phyloP scores from a whole-genome alignment of 37 sponge, comb jelly and placozoan species.

The Halichondria panicea region DNA sequence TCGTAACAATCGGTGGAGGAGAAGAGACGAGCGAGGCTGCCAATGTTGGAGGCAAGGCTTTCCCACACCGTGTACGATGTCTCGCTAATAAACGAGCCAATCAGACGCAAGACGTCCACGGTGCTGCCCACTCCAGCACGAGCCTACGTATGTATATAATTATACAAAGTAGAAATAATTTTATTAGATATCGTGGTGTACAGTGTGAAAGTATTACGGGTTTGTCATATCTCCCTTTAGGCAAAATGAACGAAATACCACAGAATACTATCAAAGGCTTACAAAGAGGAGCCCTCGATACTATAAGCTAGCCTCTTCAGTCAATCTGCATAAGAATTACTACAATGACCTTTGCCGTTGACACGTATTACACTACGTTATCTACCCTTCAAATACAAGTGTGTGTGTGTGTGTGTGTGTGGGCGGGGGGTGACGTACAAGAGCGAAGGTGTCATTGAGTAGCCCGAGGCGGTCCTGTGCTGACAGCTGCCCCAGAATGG shows the following conservation, averaged over 20 bases:
- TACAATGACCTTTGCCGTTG: neutral
- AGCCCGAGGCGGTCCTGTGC: constrained; percentile 81
- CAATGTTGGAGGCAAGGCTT: constrained; percentile 43
- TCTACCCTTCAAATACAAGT: too few species aligned
- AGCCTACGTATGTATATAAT: constrained; percentile 38
- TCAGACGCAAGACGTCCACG: constrained; percentile 69
- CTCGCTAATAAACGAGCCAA: constrained; percentile 68
- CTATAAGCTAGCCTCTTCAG: neutral
- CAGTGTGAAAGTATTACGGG: neutral
- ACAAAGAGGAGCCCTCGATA: neutral
- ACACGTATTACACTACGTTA: too few species aligned
- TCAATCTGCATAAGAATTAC: neutral
- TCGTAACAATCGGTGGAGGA: constrained; percentile 61
- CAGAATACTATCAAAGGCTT: neutral
- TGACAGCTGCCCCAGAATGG: constrained; percentile 61
- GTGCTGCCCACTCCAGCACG: constrained; percentile 75
- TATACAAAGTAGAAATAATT: neutral
- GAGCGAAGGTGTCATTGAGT: constrained; percentile 81
- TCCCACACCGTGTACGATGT: constrained; percentile 86
- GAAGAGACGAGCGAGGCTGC: constrained; percentile 42
- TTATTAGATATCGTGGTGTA: neutral
- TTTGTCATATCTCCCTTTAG: neutral
- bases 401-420: too few species aligned
- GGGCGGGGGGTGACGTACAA: too few species aligned
- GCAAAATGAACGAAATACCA: neutral